Base-by-base conservation (phyloP, 2,888 invertebrate species). In the Cephus pulcher region DNA sequence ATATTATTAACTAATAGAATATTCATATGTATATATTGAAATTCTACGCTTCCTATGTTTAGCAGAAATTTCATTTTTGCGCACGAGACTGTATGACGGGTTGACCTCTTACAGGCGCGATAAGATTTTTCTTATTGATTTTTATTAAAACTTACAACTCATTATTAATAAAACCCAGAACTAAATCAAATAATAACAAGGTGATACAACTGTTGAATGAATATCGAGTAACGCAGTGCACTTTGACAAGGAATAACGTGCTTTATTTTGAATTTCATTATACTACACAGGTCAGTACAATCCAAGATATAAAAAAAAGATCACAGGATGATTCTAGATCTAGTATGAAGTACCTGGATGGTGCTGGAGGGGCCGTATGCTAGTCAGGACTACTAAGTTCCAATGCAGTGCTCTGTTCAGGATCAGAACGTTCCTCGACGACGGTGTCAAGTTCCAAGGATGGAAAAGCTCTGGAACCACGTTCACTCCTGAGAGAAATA, bases 391-490 rank as follows among this genome's bases (percentile, higher is more conserved):
- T 91, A 77, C 91, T 90, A 71, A 91, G 85, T 80, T 91, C 91
- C 30, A 91, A 80, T 15, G 88, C 90, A 3, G 90, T 90, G 80
- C 90, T 95, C 88, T 95, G 95, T 89, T 96, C 96, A 9, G 95
- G 94, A 89, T 97, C 97, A 23, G 96, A 96, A 80, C 96, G 94
- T 88, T 97, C 97, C 89, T 97, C 97, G 34, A 97, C 93, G 34
- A 97, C 97, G 0, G 97, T 97, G 90, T 96, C 97, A 84, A 97
- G 93, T 89, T 97, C 97, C 75, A 96, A 92, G 0, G 96, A 94
- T 56, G 96, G 95, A 87, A 95, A 95, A n/a, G 95, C 94, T 75
- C 96, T 93, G 69, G 95, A 95, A 76, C 95, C 93, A 87, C 95
- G 92, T 89, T 95, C 95, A 85, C 94, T 94, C 85, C 94, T 93